A percentile compares a stretch with the other conserved stretches of the same genome.
phyloP scores from a whole-genome alignment of 2,888 invertebrate species.

The Lymantria monacha region DNA sequence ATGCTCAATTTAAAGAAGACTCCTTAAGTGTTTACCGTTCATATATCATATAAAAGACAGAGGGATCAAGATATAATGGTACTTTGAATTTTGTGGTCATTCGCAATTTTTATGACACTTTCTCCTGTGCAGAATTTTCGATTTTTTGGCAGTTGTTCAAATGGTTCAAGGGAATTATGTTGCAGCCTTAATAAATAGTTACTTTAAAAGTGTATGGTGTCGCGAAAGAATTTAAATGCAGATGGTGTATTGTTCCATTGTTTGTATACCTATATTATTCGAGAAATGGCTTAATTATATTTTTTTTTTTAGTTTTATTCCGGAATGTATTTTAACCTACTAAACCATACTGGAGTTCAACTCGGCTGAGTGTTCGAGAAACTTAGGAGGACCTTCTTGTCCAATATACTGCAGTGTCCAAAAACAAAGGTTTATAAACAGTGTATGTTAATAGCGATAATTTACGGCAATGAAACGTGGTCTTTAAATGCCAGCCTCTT shows the following conservation, averaged over 20 bases:
- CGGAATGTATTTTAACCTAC: too few relatives aligned
- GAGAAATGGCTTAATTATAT: too few relatives aligned
- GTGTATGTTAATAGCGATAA: too few relatives aligned
- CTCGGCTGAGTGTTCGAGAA: too few relatives aligned
- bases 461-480: too few relatives aligned
- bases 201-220: not conserved
- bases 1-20: too few relatives aligned
- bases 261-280: not conserved
- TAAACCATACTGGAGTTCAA: too few relatives aligned
- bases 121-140: slow-evolving; percentile 27
- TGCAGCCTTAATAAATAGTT: slow-evolving; percentile 7
- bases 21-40: not conserved
- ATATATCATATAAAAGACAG: not conserved
- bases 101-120: slow-evolving; percentile 34
- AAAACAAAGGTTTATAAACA: too few relatives aligned
- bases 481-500: too few relatives aligned
- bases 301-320: too few relatives aligned
- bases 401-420: too few relatives aligned
- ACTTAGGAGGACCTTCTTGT: too few relatives aligned
- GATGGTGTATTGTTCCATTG: not conserved
- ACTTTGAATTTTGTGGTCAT: slow-evolving; percentile 31
- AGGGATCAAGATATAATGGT: slow-evolving; percentile 15
- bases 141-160: slow-evolving; percentile 57
- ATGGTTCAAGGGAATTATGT: slow-evolving; percentile 29
- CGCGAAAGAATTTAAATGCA: not conserved